Base-by-base conservation (phyloP, 2,888 invertebrate genomes). In the Plebejus melissa region DNA sequence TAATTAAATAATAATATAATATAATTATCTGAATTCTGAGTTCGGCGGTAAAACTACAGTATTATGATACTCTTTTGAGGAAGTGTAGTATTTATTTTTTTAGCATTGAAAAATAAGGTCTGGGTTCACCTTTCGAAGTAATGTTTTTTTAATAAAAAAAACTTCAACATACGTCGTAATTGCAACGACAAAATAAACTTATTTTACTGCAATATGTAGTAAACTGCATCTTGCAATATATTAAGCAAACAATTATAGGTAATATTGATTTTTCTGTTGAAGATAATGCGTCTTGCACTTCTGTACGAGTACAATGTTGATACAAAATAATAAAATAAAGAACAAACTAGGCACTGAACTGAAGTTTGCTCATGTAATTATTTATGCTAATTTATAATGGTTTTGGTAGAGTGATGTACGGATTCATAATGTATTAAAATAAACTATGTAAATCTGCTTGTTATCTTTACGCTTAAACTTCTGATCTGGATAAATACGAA, bases 251-350 rank as follows among this genome's bases (percentile, higher is more conserved):
- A 50, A 13, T 54, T 4, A 54, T 16, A 54, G 0, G 4, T 32
- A 65, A 36, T 65, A 65, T 65, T 65, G 65, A 65, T 36, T 65
- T 65, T 65, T 65, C 65, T 16, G 16, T 65, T 65, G 9, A 65
- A 32, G 65, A 65, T 32, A 65, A 65, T 65, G 65, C 32, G 5
- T 32, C 32, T 65, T 65, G 32, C 32, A 32, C 32, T 65, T 32
- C 28, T 65, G 65, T 65, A 4, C 32, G 16, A 32, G 65, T 65
- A 13, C 32, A 65, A 32, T 65, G 13, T 32, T 65, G 65, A 65
- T 13, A 22, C 28, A 65, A 65, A 32, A 22, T 22, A 22, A 22
- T 22, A 22, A 13, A 32, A 65, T 60, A 60, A 60, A 28, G 11
- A 28, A 3, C 22, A 7, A 28, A 60, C 22, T 22, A 28, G 60